Evolutionary conservation across 2,113 vertebrate species (phyloP).

Genomic region (Gorsachius goisagi): DNA sequence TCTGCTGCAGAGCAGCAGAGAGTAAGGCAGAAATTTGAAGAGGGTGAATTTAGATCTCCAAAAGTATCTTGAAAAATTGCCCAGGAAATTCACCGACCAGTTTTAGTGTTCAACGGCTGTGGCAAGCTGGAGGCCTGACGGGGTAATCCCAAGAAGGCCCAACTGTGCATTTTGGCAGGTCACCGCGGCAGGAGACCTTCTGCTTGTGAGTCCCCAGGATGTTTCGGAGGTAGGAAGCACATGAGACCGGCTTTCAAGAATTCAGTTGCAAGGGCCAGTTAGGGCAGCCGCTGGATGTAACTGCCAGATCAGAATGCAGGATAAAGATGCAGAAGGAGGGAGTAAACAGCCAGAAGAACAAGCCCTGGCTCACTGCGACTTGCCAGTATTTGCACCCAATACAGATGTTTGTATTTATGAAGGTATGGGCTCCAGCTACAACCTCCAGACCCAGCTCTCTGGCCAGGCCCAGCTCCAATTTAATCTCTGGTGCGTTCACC

Average conservation of each 20-base stretch:
- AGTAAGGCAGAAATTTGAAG: not conserved
- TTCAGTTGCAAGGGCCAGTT: conserved; percentile 46
- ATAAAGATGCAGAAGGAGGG: conserved; percentile 18
- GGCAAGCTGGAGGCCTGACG: not conserved
- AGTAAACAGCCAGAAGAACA: conserved; percentile 40
- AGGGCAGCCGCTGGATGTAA: conserved; percentile 43
- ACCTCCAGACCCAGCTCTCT: conserved; percentile 22
- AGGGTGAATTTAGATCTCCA: not conserved
- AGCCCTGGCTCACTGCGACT: conserved; percentile 35
- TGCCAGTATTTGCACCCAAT: conserved; percentile 45
- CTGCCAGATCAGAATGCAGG: conserved; percentile 63
- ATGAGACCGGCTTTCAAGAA: not conserved
- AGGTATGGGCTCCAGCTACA: not conserved
- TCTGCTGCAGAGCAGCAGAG: not conserved
- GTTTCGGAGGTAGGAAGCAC: not conserved
- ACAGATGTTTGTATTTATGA: conserved; percentile 28
- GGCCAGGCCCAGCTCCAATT: conserved; percentile 45
- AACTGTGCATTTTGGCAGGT: not conserved
- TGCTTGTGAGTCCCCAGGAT: not conserved
- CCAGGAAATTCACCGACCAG: not conserved
- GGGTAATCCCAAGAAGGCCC: not conserved
- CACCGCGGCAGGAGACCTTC: not conserved
- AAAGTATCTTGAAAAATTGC: not conserved
- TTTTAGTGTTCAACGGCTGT: rapidly evolving
- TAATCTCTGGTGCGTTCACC: conserved; percentile 47